These are phyloP conservation scores for Neolamprologus cancellatus DNA, from an alignment of 2,113 vertebrate species.

Conservation along the genomic window DNA sequence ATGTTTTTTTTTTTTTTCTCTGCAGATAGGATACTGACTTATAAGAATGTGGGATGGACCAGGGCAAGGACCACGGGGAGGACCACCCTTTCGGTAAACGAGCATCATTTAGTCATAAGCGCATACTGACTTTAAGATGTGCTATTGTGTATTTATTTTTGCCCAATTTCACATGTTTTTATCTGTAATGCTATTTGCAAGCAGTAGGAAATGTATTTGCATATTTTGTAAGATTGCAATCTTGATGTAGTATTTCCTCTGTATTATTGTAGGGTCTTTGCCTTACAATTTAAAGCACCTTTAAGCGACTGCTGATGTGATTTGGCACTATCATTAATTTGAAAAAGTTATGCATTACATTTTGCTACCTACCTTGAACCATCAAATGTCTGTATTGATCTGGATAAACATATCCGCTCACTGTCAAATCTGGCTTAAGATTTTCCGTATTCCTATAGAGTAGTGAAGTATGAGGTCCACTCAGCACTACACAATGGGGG, in stretches of 20 bases:
- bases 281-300: not conserved
- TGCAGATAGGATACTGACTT: not conserved
- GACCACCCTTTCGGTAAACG: conserved; percentile 86
- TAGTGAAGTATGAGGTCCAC: not conserved
- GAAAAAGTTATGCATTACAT: not conserved
- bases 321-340: not conserved
- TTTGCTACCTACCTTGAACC: not conserved
- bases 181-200: not conserved
- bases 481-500: not conserved
- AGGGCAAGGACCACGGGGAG: conserved; percentile 81
- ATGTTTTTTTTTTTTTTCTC: not conserved
- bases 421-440: not conserved
- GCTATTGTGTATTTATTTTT: not conserved
- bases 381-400: not conserved
- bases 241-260: not conserved
- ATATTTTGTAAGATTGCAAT: not conserved
- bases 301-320: not conserved
- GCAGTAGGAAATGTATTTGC: not conserved
- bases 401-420: not conserved
- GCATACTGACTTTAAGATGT: not conserved
- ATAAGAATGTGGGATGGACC: conserved; percentile 89
- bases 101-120: not conserved
- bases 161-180: not conserved
- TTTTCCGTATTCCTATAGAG: not conserved
- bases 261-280: not conserved